Evolutionary conservation across 1,140 invertebrate genomes (phyloP).

Genomic region (Eufriesea mexicana): DNA sequence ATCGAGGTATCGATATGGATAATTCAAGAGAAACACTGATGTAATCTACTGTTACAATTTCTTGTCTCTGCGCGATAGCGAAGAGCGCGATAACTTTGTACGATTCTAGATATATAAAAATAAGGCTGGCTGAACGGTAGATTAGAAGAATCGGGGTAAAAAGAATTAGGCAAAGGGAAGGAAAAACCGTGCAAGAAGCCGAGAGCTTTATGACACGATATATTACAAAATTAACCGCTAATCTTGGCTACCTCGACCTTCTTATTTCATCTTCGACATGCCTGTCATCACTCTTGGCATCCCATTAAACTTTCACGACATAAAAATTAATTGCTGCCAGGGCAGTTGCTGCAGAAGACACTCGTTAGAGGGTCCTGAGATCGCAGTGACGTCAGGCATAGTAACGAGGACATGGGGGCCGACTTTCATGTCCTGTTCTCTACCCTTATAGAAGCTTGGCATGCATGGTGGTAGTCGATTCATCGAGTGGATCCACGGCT

Average conservation of each 20-base stretch:
- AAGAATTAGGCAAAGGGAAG: background rate
- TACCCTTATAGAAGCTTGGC: slow-evolving; percentile 55
- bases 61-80: background rate
- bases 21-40: background rate
- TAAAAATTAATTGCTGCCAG: slow-evolving; percentile 64
- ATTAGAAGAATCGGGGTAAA: background rate
- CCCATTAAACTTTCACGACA: slow-evolving; percentile 53
- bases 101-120: background rate
- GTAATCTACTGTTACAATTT: background rate
- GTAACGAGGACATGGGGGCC: slow-evolving; percentile 60
- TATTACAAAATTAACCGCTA: slow-evolving; percentile 57
- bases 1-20: background rate
- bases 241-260: slow-evolving; percentile 38
- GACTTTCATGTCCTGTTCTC: slow-evolving; percentile 54
- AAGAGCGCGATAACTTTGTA: background rate
- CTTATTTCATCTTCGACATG: slow-evolving; percentile 59
- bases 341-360: slow-evolving; percentile 54
- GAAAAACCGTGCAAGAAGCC: background rate
- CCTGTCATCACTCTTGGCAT: slow-evolving; percentile 59
- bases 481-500: slow-evolving; percentile 40
- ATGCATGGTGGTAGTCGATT: slow-evolving; percentile 62
- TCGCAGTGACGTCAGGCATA: slow-evolving; percentile 58
- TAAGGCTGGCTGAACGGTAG: background rate
- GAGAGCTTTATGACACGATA: slow-evolving; percentile 24
- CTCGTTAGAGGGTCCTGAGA: slow-evolving; percentile 59